A percentile compares a stretch with the other conserved stretches of the same genome.
Conservation (phyloP, 2,888 invertebrate species). For the Autographa gamma region DNA sequence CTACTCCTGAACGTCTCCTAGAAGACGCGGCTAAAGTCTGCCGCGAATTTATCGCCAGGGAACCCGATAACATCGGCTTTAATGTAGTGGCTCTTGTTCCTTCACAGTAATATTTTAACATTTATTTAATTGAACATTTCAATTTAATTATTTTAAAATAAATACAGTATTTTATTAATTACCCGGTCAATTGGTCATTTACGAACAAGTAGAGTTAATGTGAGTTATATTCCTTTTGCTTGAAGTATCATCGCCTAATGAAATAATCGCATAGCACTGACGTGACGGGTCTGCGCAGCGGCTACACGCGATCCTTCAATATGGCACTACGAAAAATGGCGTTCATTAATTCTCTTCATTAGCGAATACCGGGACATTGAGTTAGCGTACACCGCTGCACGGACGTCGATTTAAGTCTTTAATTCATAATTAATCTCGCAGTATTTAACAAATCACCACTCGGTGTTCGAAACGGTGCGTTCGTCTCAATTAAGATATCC, state of each 20-base stretch:
- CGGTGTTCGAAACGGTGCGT: slow-evolving; percentile 73
- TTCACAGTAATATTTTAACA: slow-evolving; percentile 65
- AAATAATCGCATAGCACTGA: slow-evolving; percentile 68
- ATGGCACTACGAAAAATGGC: slow-evolving; percentile 75
- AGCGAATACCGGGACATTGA: slow-evolving; percentile 71
- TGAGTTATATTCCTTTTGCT: slow-evolving; percentile 53
- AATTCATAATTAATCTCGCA: slow-evolving; percentile 81
- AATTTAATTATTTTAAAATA: slow-evolving; percentile 51
- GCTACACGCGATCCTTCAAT: slow-evolving; percentile 76
- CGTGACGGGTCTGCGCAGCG: slow-evolving; percentile 61
- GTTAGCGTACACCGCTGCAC: slow-evolving; percentile 63
- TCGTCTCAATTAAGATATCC: slow-evolving; percentile 86
- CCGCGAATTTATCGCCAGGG: slow-evolving; percentile 94
- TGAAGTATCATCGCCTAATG: slow-evolving; percentile 63
- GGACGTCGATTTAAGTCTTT: slow-evolving; percentile 75
- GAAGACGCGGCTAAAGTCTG: slow-evolving; percentile 95
- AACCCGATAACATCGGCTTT: slow-evolving; percentile 96
- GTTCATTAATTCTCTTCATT: slow-evolving; percentile 80
- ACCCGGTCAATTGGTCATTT: slow-evolving; percentile 50
- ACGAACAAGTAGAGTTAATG: slow-evolving; percentile 56
- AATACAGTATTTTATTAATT: slow-evolving; percentile 46
- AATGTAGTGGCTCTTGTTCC: slow-evolving; percentile 94
- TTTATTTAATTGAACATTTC: slow-evolving; percentile 43
- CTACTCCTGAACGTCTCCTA: slow-evolving; percentile 92
- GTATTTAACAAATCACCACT: slow-evolving; percentile 81